Evolutionary conservation across 2,113 vertebrate genomes (phyloP).

Genomic region (Neoarius graeffei): DNA sequence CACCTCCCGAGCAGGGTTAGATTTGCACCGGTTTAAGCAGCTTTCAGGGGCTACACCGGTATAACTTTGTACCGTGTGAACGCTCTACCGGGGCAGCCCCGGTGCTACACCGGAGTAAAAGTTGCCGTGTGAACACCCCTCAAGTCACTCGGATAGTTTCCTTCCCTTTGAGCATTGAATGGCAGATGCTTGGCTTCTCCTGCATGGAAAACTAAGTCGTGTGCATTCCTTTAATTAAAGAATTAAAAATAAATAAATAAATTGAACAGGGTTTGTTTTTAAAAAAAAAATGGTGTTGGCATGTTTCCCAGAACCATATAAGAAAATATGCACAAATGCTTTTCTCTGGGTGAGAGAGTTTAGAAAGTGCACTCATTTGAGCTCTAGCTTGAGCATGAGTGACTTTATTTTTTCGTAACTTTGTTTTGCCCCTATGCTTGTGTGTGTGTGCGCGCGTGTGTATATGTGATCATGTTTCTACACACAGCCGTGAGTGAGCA

Average conservation of each 20-base stretch:
- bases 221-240: background rate
- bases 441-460: background rate
- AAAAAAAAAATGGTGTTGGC: background rate
- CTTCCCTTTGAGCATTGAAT: background rate
- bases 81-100: too few relatives aligned
- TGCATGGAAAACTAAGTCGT: background rate
- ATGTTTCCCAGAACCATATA: background rate
- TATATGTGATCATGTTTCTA: constrained; percentile 32
- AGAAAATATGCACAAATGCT: background rate
- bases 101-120: too few relatives aligned
- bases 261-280: too few relatives aligned
- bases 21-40: too few relatives aligned
- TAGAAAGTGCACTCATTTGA: background rate
- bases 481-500: constrained; percentile 10
- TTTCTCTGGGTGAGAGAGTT: background rate
- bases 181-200: background rate
- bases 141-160: background rate
- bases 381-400: background rate
- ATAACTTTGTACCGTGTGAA: too few relatives aligned
- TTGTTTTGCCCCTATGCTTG: constrained; percentile 15
- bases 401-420: background rate
- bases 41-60: too few relatives aligned
- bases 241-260: background rate
- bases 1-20: too few relatives aligned
- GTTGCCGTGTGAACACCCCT: too few relatives aligned